Evolutionary conservation across 1,140 invertebrate species (phyloP).

Genomic region (Diploscapter pachys): DNA sequence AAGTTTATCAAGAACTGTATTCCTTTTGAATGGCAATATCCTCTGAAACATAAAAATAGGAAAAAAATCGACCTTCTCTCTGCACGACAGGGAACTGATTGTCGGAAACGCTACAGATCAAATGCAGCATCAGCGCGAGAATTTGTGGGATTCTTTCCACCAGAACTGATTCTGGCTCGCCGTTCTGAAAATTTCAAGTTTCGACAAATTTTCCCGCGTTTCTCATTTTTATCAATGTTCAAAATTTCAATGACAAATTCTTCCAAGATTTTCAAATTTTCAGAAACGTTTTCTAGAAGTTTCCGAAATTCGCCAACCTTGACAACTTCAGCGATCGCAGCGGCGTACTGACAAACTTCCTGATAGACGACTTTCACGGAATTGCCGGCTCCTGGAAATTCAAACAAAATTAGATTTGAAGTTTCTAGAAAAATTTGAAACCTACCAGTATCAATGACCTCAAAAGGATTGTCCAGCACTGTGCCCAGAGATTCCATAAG

Average conservation of each 20-base stretch:
- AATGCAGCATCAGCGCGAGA: constrained; percentile 40
- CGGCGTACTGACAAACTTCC: constrained; percentile 44
- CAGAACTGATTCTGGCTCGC: constrained; percentile 51
- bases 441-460: constrained; percentile 31
- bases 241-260: not conserved
- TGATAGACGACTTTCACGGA: constrained; percentile 49
- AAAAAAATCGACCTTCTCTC: constrained; percentile 28
- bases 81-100: constrained; percentile 48
- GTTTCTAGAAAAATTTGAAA: no score
- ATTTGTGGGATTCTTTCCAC: constrained; percentile 43
- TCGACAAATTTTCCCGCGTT: not conserved
- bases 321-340: constrained; percentile 49
- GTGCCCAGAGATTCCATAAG: constrained; percentile 45
- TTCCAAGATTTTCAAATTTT: constrained; percentile 8
- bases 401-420: no score
- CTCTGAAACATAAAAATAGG: not conserved
- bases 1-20: no score
- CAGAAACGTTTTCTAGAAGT: not conserved
- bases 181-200: constrained; percentile 33
- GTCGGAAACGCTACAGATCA: constrained; percentile 48
- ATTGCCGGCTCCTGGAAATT: constrained; percentile 34
- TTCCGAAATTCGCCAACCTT: constrained; percentile 38
- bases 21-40: not conserved
- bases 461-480: constrained; percentile 33
- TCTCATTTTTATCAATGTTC: not conserved